Evolutionary conservation across 2,113 vertebrate genomes (phyloP).

Genomic region (Rhynchopsitta pachyrhyncha): DNA sequence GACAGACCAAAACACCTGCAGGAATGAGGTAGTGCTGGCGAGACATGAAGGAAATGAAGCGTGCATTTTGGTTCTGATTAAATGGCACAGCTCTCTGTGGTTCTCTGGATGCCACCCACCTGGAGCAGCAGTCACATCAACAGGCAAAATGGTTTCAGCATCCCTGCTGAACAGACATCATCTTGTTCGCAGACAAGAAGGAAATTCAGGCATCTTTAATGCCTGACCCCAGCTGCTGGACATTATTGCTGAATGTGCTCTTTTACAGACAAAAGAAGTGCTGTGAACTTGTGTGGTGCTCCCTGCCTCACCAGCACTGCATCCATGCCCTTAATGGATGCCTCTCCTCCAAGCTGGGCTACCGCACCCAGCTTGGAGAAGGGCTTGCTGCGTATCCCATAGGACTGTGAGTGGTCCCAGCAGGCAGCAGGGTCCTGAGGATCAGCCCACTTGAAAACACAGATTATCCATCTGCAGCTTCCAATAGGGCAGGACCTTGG

Average conservation of each 20-base stretch:
- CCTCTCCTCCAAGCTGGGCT: fast-evolving
- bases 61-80: neutral
- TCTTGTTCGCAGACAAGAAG: neutral
- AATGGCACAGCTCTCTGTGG: neutral
- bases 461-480: neutral
- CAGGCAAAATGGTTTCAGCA: neutral
- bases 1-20: neutral
- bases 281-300: fast-evolving
- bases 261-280: neutral
- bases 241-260: neutral
- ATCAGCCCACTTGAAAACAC: neutral
- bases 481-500: fast-evolving
- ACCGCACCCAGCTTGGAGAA: neutral
- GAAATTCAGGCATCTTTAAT: neutral
- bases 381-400: fast-evolving
- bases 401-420: neutral
- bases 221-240: neutral
- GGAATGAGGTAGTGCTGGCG: neutral
- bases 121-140: fast-evolving
- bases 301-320: neutral
- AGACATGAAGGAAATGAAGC: neutral
- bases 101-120: fast-evolving
- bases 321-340: fast-evolving
- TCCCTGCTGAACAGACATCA: neutral
- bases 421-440: fast-evolving